phyloP scores from a whole-genome alignment of 2,888 invertebrate species.

The Megastigmus dorsalis region DNA sequence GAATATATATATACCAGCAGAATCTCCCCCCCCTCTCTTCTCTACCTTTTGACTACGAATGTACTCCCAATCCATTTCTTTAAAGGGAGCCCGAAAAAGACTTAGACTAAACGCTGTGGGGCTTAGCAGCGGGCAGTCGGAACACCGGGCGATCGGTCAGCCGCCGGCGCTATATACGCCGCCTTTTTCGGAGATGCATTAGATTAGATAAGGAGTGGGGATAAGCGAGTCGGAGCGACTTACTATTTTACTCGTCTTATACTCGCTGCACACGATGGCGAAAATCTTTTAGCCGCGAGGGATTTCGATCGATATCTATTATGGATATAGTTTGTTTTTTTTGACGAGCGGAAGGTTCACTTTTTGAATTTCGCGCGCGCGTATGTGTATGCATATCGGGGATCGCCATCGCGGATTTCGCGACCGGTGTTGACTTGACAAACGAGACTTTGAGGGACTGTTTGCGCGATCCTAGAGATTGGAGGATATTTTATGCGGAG shows the following conservation, averaged over 20 bases:
- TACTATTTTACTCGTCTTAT: no score
- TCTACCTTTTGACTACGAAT: no score
- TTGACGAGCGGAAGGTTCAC: no score
- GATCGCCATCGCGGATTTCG: conserved; percentile 11
- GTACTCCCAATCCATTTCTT: no score
- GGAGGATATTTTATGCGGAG: neutral
- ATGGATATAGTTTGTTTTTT: no score
- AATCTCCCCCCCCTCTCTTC: no score
- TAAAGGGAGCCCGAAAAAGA: no score
- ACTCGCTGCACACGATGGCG: neutral
- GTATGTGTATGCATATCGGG: neutral
- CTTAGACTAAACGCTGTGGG: no score
- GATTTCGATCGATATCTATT: conserved; percentile 36
- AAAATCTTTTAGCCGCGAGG: conserved; percentile 6
- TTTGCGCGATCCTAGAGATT: conserved; percentile 34
- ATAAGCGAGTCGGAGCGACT: no score
- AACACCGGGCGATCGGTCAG: neutral
- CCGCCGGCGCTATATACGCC: conserved; percentile 15
- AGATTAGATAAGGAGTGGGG: conserved; percentile 6
- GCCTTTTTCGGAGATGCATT: conserved; percentile 22
- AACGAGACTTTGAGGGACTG: conserved; percentile 35
- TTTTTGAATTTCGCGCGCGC: conserved; percentile 20
- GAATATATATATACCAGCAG: no score
- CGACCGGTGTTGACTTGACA: conserved; percentile 42
- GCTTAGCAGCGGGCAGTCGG: neutral